Percentiles rank a stretch among this genome's conserved stretches.
These are phyloP conservation scores for Patella vulgata DNA, from an alignment of 1,140 invertebrate genomes.

Conservation along the genomic window DNA sequence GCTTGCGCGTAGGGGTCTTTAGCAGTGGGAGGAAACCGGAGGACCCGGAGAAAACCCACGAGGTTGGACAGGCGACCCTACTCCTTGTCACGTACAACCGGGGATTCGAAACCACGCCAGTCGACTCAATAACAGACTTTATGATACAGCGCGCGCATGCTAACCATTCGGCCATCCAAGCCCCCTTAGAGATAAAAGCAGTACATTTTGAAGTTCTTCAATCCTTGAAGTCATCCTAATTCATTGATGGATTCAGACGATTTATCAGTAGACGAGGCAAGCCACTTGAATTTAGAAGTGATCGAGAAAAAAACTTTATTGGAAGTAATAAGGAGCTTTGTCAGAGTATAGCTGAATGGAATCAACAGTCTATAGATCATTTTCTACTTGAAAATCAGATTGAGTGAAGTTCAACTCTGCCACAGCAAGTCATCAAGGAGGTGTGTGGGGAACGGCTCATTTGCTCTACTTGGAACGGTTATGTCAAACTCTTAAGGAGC, in stretches of 20 bases:
- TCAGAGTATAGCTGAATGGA: slow-evolving; percentile 26
- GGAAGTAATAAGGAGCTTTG: slow-evolving; percentile 34
- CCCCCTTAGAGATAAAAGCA: no score
- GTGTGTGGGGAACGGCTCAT: slow-evolving; percentile 58
- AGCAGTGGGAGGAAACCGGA: no score
- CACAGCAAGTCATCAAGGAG: slow-evolving; percentile 58
- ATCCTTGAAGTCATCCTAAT: slow-evolving; percentile 11
- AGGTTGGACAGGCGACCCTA: no score
- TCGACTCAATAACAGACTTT: no score
- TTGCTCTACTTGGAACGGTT: slow-evolving; percentile 30
- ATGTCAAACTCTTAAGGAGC: background rate
- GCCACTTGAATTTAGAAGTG: slow-evolving; percentile 10
- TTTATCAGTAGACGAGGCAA: no score
- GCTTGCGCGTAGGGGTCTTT: no score
- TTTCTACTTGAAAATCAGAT: slow-evolving; percentile 28
- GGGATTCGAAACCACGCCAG: no score
- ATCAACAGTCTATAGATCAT: slow-evolving; percentile 10
- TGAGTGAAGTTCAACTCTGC: slow-evolving; percentile 64
- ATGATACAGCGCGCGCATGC: no score
- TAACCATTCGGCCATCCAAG: no score
- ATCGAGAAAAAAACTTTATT: slow-evolving; percentile 29
- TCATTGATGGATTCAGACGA: slow-evolving; percentile 8
- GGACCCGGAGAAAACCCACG: no score
- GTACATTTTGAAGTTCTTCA: slow-evolving; percentile 16
- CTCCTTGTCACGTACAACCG: no score